Evolutionary conservation across 2,888 invertebrate species (phyloP), one percentile per base, ranked within the genome.

Genomic region (Micropterix aruncella): DNA sequence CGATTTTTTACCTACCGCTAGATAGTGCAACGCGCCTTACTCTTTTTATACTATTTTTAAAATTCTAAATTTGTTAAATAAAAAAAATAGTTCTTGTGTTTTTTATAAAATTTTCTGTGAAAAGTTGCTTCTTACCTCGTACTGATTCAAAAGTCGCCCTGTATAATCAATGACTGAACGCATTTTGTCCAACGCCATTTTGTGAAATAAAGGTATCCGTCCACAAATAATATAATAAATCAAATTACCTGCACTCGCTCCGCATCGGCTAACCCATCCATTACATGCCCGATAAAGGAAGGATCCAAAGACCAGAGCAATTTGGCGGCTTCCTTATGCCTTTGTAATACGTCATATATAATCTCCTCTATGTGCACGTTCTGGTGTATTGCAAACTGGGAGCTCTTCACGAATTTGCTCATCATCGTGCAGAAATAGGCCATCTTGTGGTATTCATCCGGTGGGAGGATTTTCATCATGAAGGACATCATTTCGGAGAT

Each of bases 221-320:
- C n/a, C n/a, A n/a, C n/a, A n/a, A n/a, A n/a, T n/a, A n/a, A n/a
- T n/a, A n/a, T n/a, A n/a, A n/a, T n/a, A n/a, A n/a, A n/a, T n/a
- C n/a, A n/a, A n/a, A n/a, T 27, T 57, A 71, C 71, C 62, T 69
- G 68, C 2, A 63, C 59, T 48, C 68, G 60, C 47, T 68, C 64
- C 36, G 66, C 60, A 52, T 68, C 63, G n/a, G 66, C 58, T 37
- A 72, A 55, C 3, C 61, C 70, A 17, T 70, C 68, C 40, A 70
- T 61, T 4, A 64, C 60, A 41, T 62, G 66, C 9, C 54, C 58
- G 12, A 70, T 50, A 27, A 65, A 50, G 12, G 54, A 43, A 1
- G 61, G 53, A 3, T 65, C 61, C 9, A 73, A 48, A 0, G 48
- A 50, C 12, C 58, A 51, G 5, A 73, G 48, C 9, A 63, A 47